phyloP scores from a whole-genome alignment of 2,888 invertebrate species.

The Dryomyza anilis region DNA sequence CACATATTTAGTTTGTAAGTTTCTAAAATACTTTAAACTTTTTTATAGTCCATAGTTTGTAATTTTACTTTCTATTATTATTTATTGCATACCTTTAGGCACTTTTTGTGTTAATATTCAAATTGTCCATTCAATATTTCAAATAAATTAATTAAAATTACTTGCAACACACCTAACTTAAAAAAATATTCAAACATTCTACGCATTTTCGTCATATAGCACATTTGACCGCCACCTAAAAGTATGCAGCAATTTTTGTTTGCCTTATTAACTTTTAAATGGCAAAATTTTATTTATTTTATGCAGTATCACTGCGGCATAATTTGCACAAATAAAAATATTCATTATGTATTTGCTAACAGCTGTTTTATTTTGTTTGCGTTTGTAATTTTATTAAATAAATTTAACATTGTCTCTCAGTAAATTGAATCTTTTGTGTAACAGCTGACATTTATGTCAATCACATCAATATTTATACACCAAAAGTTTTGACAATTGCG shows the following conservation, averaged over 20 bases:
- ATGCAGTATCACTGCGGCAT: not conserved
- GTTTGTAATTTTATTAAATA: too few species aligned
- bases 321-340: not conserved
- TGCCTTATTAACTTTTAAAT: not conserved
- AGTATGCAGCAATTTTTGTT: not conserved
- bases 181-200: not conserved
- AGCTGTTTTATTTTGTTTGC: not conserved
- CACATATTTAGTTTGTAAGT: too few species aligned
- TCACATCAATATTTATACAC: conserved; percentile 1
- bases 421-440: not conserved
- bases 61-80: too few species aligned
- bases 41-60: too few species aligned
- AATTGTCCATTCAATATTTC: too few species aligned
- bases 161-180: too few species aligned
- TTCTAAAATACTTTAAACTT: too few species aligned
- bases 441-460: conserved; percentile 3
- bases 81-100: too few species aligned
- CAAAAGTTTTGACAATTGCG: not conserved
- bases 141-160: too few species aligned
- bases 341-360: not conserved
- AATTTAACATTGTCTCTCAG: too few species aligned
- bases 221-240: not conserved
- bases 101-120: too few species aligned
- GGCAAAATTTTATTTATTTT: not conserved
- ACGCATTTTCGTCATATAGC: not conserved